Conservation (phyloP, 2,888 invertebrate species). For the Diadromus collaris region DNA sequence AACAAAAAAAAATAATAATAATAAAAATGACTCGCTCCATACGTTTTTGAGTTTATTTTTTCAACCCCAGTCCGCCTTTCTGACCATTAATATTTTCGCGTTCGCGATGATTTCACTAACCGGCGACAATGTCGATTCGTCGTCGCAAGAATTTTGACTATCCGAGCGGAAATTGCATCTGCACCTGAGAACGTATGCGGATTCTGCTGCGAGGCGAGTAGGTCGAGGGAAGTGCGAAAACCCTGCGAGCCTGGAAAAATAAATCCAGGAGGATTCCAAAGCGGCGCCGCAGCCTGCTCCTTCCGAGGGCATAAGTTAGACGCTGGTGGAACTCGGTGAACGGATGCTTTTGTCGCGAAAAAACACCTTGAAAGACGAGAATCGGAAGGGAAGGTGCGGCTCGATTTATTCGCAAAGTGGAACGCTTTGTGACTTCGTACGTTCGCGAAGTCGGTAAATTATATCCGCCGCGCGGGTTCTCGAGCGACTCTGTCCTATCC, state of each 20-base stretch:
- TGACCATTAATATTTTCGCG: neutral
- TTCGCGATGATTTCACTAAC: neutral
- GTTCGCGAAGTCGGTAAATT: slow-evolving; percentile 35
- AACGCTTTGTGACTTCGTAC: slow-evolving; percentile 12
- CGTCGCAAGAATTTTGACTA: neutral
- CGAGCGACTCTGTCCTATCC: neutral
- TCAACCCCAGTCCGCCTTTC: neutral
- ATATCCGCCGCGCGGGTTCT: slow-evolving; percentile 7
- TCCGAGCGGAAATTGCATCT: neutral
- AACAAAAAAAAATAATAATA: too few relatives aligned
- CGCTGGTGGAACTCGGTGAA: neutral
- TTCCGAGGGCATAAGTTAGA: neutral
- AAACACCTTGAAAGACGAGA: slow-evolving; percentile 40
- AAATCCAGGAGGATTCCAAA: slow-evolving; percentile 2
- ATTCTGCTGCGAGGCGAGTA: neutral
- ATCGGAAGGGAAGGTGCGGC: slow-evolving; percentile 26
- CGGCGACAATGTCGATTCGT: neutral
- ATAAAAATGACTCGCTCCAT: too few relatives aligned
- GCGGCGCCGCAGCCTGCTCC: neutral
- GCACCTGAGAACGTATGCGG: neutral
- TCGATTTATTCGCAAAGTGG: slow-evolving; percentile 24
- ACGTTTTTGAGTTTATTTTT: slow-evolving; percentile 3
- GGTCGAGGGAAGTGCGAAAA: neutral
- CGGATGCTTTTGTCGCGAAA: slow-evolving; percentile 24
- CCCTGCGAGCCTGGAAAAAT: slow-evolving; percentile 12